Percentiles rank a stretch among this genome's conserved stretches.
Conservation (phyloP, 2,888 invertebrate genomes). For the Dichetophora obliterata region DNA sequence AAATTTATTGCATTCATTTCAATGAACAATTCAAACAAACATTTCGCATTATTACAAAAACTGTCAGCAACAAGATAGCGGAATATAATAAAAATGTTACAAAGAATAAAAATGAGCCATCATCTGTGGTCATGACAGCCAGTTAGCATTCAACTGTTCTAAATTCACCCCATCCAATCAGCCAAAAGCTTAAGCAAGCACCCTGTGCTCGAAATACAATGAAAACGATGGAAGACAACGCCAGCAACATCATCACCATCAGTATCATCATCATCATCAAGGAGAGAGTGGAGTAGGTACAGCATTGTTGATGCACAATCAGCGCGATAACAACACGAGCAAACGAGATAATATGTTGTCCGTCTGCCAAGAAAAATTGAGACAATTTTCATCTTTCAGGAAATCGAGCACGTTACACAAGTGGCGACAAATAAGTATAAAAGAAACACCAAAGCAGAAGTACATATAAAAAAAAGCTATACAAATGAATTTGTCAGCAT, state of each 20-base stretch:
- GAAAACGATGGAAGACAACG: background rate
- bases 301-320: constrained; percentile 19
- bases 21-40: background rate
- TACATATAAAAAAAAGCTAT: background rate
- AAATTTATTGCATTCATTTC: background rate
- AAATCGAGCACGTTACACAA: background rate
- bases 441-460: background rate
- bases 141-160: background rate
- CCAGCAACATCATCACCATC: background rate
- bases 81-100: constrained; percentile 16
- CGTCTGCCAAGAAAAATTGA: constrained; percentile 7
- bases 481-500: constrained; percentile 16
- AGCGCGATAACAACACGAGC: constrained; percentile 28
- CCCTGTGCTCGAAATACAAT: background rate
- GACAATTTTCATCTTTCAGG: constrained; percentile 8
- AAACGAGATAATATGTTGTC: constrained; percentile 19
- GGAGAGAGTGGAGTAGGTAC: background rate
- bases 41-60: constrained; percentile 13
- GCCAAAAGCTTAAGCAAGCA: background rate
- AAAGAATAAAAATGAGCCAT: constrained; percentile 10
- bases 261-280: background rate
- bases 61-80: constrained; percentile 22
- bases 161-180: background rate
- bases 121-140: constrained; percentile 42
- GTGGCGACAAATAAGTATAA: constrained; percentile 21